Percentiles rank a stretch among this genome's conserved stretches.
phyloP scores from a whole-genome alignment of 2,113 vertebrate species.

The Percopsis transmontana region DNA sequence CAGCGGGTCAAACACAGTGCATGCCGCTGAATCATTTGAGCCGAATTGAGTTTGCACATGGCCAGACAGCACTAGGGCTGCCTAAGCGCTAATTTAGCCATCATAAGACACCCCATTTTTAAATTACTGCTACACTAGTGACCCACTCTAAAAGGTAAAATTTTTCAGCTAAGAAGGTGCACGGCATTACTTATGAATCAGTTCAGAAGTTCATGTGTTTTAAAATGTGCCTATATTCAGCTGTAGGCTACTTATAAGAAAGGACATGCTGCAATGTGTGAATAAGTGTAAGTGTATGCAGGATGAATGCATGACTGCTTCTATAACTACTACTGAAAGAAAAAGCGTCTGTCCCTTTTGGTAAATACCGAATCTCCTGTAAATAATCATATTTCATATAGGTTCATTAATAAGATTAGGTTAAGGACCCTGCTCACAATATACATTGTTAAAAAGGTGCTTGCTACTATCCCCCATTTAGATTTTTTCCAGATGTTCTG shows the following conservation, averaged over 20 bases:
- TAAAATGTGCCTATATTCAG: conserved; percentile 5
- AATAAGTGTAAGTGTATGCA: neutral
- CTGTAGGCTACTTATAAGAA: neutral
- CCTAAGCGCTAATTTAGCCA: neutral
- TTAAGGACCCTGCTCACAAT: too few species aligned
- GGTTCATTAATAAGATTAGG: too few species aligned
- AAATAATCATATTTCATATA: too few species aligned
- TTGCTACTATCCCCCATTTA: neutral
- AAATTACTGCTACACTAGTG: neutral
- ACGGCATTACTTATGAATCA: neutral
- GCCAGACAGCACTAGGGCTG: neutral
- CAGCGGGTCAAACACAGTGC: neutral
- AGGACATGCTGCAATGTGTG: neutral
- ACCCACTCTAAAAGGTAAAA: neutral
- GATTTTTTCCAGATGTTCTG: neutral
- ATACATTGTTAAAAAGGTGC: neutral
- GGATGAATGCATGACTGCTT: neutral
- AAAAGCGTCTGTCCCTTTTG: neutral
- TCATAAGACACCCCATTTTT: neutral
- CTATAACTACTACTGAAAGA: neutral
- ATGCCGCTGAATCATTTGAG: neutral
- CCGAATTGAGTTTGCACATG: neutral
- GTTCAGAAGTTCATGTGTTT: neutral
- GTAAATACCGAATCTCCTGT: neutral
- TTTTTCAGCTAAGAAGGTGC: neutral